phyloP scores from a whole-genome alignment of 2,888 invertebrate genomes.

The Uropetala carovei region DNA sequence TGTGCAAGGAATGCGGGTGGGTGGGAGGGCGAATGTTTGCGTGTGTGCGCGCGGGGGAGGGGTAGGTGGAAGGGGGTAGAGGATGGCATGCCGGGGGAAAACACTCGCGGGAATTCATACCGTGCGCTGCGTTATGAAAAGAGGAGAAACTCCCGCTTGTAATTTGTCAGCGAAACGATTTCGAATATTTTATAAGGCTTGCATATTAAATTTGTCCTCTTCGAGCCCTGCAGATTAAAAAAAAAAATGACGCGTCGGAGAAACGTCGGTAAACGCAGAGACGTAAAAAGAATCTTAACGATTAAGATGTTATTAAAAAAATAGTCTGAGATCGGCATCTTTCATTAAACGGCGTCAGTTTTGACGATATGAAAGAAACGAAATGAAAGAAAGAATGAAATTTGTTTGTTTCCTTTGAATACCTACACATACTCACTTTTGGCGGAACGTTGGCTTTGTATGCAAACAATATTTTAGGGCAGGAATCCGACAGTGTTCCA shows the following conservation, averaged over 20 bases:
- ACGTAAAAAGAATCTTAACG: not conserved
- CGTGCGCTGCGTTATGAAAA: not conserved
- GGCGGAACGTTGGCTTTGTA: no score
- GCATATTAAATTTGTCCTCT: slow-evolving; percentile 6
- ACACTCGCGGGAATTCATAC: slow-evolving; percentile 32
- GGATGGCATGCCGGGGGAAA: not conserved
- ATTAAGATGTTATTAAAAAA: no score
- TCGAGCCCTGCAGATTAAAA: not conserved
- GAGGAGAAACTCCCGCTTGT: not conserved
- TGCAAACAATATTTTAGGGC: no score
- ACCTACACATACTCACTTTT: no score
- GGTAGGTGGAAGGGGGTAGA: no score
- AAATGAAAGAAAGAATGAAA: no score
- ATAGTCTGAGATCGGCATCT: no score
- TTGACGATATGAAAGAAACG: no score
- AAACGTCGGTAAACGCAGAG: not conserved
- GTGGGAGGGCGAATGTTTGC: not conserved
- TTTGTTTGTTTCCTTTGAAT: no score
- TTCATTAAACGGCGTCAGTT: no score
- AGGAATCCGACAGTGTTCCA: no score
- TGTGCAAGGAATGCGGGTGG: slow-evolving; percentile 3
- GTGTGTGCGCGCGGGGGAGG: not conserved
- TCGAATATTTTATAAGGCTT: not conserved
- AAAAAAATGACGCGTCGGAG: not conserved
- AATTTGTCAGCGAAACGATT: slow-evolving; percentile 24